Conservation (phyloP, 2,797 vertebrate species). For the Sebastes minor region DNA sequence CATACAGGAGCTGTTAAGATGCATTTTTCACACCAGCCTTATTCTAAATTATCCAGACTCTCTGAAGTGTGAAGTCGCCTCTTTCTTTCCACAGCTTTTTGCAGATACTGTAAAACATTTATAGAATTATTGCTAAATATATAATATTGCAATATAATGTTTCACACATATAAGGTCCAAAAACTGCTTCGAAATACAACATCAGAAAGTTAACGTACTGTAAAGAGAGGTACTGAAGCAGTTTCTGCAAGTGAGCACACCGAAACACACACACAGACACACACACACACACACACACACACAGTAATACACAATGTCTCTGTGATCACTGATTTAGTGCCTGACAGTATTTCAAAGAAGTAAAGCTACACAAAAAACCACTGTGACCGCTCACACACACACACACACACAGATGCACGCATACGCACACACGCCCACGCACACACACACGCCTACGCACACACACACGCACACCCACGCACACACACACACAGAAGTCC, state of each 20-base stretch:
- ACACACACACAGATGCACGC: not conserved
- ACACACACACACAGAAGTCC: not conserved
- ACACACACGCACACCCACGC: not conserved
- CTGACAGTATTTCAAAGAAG: conserved; percentile 22
- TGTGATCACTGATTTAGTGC: conserved; percentile 26
- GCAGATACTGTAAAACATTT: not conserved
- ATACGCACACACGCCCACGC: not conserved
- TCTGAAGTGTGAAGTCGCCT: not conserved
- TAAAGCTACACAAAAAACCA: conserved; percentile 22
- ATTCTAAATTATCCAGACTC: not conserved
- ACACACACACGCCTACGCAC: not conserved
- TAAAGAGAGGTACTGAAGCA: not conserved
- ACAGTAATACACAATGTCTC: not conserved
- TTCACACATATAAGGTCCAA: not conserved
- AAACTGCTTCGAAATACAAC: not conserved
- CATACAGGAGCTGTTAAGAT: not conserved
- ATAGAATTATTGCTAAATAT: not conserved
- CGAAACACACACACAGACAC: not conserved
- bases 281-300: not conserved
- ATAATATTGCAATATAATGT: not conserved
- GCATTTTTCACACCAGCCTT: not conserved
- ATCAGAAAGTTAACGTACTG: not conserved
- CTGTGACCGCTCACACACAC: not conserved
- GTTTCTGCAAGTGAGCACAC: not conserved
- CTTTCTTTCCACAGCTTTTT: not conserved